Evolutionary conservation across 2,113 vertebrate species (phyloP).

Genomic region (Carassius auratus): DNA sequence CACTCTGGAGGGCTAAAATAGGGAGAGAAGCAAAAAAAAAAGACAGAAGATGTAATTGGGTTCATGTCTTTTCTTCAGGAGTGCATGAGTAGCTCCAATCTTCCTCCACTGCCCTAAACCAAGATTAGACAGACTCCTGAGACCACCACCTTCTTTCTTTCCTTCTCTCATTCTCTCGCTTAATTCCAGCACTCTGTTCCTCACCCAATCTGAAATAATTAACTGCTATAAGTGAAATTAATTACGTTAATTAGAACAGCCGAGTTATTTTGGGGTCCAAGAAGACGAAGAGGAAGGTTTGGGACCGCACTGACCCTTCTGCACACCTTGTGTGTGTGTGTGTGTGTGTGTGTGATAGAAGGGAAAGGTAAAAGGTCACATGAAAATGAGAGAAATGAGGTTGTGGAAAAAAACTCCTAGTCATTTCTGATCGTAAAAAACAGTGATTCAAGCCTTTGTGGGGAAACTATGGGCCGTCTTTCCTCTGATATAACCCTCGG

Average conservation of each 20-base stretch:
- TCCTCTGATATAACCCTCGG: constrained; percentile 3
- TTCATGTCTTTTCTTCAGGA: constrained; percentile 55
- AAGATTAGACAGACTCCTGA: constrained; percentile 72
- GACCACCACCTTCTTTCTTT: constrained; percentile 73
- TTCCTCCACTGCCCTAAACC: constrained; percentile 56
- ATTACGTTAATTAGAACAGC: constrained; percentile 82
- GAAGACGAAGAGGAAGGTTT: constrained; percentile 48
- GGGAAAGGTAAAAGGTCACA: not conserved
- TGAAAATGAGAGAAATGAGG: not conserved
- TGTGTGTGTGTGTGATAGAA: constrained; percentile 9
- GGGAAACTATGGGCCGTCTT: not conserved
- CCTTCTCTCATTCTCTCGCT: constrained; percentile 63
- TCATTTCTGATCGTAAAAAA: not conserved
- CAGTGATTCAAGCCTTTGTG: constrained; percentile 1
- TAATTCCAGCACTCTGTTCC: constrained; percentile 55
- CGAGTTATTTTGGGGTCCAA: constrained; percentile 76
- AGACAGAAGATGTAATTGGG: constrained; percentile 52
- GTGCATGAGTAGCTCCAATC: constrained; percentile 48
- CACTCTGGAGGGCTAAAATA: constrained; percentile 42
- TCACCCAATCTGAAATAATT: constrained; percentile 79
- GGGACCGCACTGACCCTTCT: constrained; percentile 44
- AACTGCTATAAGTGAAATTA: constrained; percentile 85
- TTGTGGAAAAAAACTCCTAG: not conserved
- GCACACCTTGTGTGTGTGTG: not conserved
- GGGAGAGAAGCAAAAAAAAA: constrained; percentile 16